Evolutionary conservation across 2,797 vertebrate species (phyloP).

Genomic region (Sebastes iracundus): DNA sequence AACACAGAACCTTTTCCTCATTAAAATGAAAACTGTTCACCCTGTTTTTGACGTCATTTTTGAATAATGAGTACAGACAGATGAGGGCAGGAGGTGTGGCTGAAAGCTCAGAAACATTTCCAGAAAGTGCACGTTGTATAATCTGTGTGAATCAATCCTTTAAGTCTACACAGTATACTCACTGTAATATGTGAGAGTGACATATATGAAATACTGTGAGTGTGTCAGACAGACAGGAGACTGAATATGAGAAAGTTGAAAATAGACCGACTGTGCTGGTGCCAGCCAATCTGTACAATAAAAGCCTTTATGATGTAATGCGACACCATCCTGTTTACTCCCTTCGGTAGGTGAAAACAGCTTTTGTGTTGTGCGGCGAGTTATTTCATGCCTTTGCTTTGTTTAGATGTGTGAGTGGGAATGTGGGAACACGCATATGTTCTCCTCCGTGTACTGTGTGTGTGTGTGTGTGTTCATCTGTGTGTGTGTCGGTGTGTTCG

Average conservation of each 20-base stretch:
- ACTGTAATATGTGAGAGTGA: not conserved
- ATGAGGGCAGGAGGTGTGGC: not conserved
- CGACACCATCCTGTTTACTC: not conserved
- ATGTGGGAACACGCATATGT: constrained; percentile 16
- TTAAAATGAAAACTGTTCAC: not conserved
- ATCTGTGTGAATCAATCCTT: not conserved
- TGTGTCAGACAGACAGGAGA: not conserved
- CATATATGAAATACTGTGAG: not conserved
- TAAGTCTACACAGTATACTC: not conserved
- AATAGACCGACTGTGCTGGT: not conserved
- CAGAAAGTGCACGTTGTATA: not conserved
- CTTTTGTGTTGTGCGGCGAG: not conserved
- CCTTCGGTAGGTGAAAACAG: not conserved
- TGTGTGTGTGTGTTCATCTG: not conserved
- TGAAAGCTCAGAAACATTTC: not conserved
- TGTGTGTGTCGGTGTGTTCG: not conserved
- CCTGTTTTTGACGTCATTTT: not conserved
- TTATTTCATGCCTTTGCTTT: constrained; percentile 10
- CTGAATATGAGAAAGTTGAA: not conserved
- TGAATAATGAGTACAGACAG: not conserved
- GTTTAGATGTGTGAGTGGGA: constrained; percentile 18
- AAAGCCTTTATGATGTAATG: constrained; percentile 13
- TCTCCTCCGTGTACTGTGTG: not conserved
- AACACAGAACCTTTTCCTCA: not conserved
- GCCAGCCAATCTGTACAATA: not conserved